A percentile compares a stretch with the other conserved stretches of the same genome.
These are phyloP conservation scores for Cerceris ruficornis DNA, from an alignment of 2,888 invertebrate genomes.

Conservation along the genomic window DNA sequence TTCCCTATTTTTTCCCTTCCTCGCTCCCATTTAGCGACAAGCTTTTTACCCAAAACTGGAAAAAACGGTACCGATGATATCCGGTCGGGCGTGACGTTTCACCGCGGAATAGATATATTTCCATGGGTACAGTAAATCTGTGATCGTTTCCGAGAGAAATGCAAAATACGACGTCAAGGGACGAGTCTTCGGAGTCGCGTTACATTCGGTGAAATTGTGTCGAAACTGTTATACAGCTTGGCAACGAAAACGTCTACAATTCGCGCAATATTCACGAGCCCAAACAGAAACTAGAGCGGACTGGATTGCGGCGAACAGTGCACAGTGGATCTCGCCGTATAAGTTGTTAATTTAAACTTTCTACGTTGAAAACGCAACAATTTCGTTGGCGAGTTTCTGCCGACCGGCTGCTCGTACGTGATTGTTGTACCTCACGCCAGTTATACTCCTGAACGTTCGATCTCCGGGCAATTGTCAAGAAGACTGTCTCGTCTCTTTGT, in stretches of 20 bases:
- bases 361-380: conserved; percentile 45
- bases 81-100: no score
- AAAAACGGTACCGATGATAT: no score
- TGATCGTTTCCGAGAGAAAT: neutral
- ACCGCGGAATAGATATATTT: no score
- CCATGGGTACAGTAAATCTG: no score
- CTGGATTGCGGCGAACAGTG: conserved; percentile 30
- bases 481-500: no score
- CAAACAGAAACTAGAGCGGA: conserved; percentile 33
- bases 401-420: conserved; percentile 27
- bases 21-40: no score
- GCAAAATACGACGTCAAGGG: conserved; percentile 12
- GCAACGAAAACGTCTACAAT: conserved; percentile 36
- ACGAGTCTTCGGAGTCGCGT: conserved; percentile 8
- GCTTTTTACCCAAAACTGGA: no score
- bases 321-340: conserved; percentile 25
- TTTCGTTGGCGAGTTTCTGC: conserved; percentile 29
- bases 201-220: conserved; percentile 12
- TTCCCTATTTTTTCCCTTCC: no score
- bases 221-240: conserved; percentile 13
- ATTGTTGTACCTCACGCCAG: conserved; percentile 27
- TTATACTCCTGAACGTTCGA: neutral
- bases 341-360: conserved; percentile 57
- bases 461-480: neutral
- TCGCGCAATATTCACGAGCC: conserved; percentile 34